Conservation (phyloP, 2,113 vertebrate genomes). For the Montifringilla adamsi region DNA sequence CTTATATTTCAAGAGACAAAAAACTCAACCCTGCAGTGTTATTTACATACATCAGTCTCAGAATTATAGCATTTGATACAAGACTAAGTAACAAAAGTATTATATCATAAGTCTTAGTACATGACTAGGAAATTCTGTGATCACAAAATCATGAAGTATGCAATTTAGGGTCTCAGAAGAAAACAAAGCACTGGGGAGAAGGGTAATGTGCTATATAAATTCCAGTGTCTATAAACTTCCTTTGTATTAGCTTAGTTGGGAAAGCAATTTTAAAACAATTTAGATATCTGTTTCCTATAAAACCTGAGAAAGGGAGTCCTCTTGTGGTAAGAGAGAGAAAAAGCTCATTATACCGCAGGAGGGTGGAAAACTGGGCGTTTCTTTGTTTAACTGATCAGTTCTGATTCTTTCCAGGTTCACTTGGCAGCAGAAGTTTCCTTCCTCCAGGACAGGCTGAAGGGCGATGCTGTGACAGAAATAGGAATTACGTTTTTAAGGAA, state of each 20-base stretch:
- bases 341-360: background rate
- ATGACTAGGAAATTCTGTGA: background rate
- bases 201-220: background rate
- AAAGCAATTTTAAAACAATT: background rate
- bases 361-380: background rate
- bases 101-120: background rate
- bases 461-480: slow-evolving; percentile 80
- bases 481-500: slow-evolving; percentile 78
- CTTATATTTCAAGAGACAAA: background rate
- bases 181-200: background rate
- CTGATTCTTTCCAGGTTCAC: slow-evolving; percentile 69
- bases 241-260: background rate
- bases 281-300: background rate
- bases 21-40: background rate
- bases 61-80: background rate
- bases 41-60: background rate
- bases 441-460: slow-evolving; percentile 78
- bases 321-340: slow-evolving; percentile 4
- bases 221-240: background rate
- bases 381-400: background rate
- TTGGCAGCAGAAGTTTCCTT: slow-evolving; percentile 79
- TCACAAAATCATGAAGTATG: background rate
- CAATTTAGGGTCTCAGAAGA: background rate
- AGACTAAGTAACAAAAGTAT: background rate
- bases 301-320: background rate